phyloP scores from a whole-genome alignment of 2,113 vertebrate species.

The Glareola pratincola region DNA sequence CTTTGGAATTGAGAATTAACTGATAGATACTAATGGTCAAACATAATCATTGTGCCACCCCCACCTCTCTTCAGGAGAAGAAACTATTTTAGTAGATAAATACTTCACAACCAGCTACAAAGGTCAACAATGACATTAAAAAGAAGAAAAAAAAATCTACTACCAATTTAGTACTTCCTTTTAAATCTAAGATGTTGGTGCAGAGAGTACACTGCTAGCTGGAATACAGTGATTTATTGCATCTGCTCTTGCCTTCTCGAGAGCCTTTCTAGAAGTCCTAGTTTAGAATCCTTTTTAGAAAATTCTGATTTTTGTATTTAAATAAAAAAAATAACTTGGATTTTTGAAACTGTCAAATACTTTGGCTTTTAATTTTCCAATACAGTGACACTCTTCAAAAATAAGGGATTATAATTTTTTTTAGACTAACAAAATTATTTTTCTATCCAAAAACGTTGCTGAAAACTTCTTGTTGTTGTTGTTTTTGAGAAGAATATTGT shows the following conservation, averaged over 20 bases:
- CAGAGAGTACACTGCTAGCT: background rate
- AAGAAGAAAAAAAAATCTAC: background rate
- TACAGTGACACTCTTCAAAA: background rate
- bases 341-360: background rate
- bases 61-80: background rate
- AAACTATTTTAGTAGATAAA: background rate
- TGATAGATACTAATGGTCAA: background rate
- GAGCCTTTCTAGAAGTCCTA: background rate
- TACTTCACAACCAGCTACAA: background rate
- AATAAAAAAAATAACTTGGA: background rate
- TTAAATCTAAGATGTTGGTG: background rate
- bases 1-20: background rate
- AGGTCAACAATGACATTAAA: background rate
- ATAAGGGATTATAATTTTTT: background rate
- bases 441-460: background rate
- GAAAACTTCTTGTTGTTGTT: background rate
- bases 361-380: background rate
- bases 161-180: background rate
- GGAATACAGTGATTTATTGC: background rate
- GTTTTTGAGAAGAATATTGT: background rate
- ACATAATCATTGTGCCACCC: background rate
- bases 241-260: background rate
- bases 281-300: background rate
- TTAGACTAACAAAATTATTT: background rate
- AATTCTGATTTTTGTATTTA: background rate